Base-by-base conservation (phyloP, 2,113 vertebrate genomes). In the Thunnus maccoyii region DNA sequence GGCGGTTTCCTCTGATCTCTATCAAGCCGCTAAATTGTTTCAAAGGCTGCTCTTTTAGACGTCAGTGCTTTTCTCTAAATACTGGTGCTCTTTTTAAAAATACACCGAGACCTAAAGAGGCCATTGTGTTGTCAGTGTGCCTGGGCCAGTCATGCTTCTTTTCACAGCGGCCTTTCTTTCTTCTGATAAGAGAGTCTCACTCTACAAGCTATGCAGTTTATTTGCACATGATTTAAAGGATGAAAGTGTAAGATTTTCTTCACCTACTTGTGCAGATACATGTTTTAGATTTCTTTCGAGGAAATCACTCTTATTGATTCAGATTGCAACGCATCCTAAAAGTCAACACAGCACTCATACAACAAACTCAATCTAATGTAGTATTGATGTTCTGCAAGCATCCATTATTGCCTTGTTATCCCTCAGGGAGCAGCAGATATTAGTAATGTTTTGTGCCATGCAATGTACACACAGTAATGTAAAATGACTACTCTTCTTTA, bases 1-100 rank as follows among this genome's bases (percentile, higher is more conserved):
- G 64, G 47, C n/a, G 72, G 57, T 83, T 77, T 87, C 20, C 60
- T 72, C 50, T 70, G 56, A 74, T 69, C 56, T 64, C 41, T 66
- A 64, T 86, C 72, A 44, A 48, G 56, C 84, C 48, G 12, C 50
- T 41, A 16, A 60, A 70, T 58, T 60, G 55, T 82, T 50, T 69
- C 27, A 58, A 61, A 78, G 44, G 46, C 3, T 10, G 22, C 30
- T 16, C 25, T 41, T 68, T 66, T 2, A 62, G 1, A 0, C 36
- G 3, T 22, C 41, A 20, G 22, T 36, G 20, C 15, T 30, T 75
- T 41, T 50, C 56, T 78, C 68, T 48, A 56, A 86, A 80, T 65
- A 30, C 61, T 32, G n/a, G 9, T 10, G 2, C n/a, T 75, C 6
- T 44, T 64, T 44, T 17, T 52, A 50, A n/a, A 71, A 44, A 32